Evolutionary conservation across 2,888 invertebrate species (phyloP).

Genomic region (Habrosyne pyritoides): DNA sequence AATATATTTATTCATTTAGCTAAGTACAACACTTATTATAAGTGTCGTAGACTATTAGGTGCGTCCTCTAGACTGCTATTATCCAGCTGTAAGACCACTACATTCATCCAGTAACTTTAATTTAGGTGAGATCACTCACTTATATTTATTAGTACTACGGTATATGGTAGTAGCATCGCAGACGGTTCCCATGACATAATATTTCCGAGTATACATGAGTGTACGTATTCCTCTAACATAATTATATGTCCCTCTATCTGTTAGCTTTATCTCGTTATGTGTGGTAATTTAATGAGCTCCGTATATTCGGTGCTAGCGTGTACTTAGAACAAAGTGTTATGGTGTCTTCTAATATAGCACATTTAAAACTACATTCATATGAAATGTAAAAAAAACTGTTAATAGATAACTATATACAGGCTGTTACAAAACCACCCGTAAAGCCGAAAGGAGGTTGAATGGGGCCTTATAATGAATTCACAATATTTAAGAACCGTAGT

Average conservation of each 20-base stretch:
- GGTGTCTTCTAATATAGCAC: no score
- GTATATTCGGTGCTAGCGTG: background rate
- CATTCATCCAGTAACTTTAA: background rate
- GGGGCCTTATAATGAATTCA: no score
- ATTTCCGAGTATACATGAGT: slow-evolving; percentile 24
- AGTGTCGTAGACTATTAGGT: background rate
- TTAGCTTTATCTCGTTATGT: slow-evolving; percentile 31
- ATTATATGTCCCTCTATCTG: slow-evolving; percentile 26
- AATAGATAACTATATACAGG: no score
- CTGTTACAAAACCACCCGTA: no score
- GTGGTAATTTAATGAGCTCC: slow-evolving; percentile 27
- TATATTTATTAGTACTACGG: slow-evolving; percentile 9
- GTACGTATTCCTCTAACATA: slow-evolving; percentile 23
- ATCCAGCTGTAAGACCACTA: background rate
- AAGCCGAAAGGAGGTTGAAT: no score
- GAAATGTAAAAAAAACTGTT: no score
- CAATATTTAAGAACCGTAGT: no score
- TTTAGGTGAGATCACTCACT: background rate
- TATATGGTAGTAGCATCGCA: slow-evolving; percentile 23
- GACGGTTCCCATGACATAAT: slow-evolving; percentile 43
- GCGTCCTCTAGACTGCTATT: background rate
- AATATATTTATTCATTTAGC: background rate
- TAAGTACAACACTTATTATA: background rate
- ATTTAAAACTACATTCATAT: no score
- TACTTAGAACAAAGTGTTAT: background rate